These are phyloP conservation scores for Spheniscus mendiculus DNA, from an alignment of 2,113 vertebrate species.

Conservation along the genomic window DNA sequence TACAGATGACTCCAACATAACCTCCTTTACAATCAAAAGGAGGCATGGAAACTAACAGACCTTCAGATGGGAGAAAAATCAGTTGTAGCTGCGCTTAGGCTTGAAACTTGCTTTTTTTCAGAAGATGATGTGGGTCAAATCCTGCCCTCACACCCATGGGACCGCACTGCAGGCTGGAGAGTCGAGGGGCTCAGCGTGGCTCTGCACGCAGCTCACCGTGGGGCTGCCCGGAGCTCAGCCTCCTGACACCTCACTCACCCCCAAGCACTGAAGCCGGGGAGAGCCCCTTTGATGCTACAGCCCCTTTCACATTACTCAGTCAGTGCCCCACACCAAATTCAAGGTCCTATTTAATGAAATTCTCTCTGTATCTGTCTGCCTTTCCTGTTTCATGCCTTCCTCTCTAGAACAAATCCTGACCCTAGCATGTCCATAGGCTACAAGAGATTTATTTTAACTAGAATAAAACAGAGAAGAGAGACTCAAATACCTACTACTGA, in stretches of 20 bases:
- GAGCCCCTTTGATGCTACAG: not conserved
- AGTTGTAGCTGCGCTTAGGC: not conserved
- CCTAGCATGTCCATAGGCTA: not conserved
- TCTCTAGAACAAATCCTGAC: not conserved
- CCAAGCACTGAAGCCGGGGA: not conserved
- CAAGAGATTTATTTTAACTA: not conserved
- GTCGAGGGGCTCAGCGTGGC: not conserved
- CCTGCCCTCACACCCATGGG: not conserved
- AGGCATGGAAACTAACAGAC: not conserved
- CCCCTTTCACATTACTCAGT: accelerated
- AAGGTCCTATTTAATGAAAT: not conserved
- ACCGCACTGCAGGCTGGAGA: not conserved
- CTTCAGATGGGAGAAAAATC: not conserved
- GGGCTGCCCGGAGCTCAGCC: not conserved
- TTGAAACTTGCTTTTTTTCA: not conserved
- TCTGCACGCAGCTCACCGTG: not conserved
- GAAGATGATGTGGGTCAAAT: not conserved
- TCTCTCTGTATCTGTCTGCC: not conserved
- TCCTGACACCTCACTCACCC: not conserved
- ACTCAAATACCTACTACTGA: not conserved
- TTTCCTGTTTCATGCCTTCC: not conserved
- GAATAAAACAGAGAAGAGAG: not conserved
- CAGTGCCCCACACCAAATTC: not conserved
- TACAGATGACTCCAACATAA: not conserved
- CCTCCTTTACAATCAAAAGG: not conserved